A percentile compares a stretch with the other conserved stretches of the same genome.
These are phyloP conservation scores for Acanthisitta chloris DNA, from an alignment of 2,113 vertebrate genomes.

Conservation along the genomic window DNA sequence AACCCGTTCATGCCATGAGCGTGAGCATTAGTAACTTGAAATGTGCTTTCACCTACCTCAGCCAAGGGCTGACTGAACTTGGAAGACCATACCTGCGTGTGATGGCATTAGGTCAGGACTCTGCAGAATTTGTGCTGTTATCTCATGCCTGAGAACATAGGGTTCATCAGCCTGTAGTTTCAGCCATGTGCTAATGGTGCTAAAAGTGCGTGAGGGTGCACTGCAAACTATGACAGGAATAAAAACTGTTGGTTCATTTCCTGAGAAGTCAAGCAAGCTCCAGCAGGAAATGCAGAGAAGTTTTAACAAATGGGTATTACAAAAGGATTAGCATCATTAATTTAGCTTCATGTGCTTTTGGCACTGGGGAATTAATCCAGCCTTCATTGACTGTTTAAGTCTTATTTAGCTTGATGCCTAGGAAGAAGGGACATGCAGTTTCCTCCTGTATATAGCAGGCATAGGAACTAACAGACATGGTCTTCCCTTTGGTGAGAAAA, in stretches of 20 bases:
- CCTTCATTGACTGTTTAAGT: background rate
- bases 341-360: slow-evolving; percentile 5
- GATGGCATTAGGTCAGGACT: background rate
- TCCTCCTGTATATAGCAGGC: background rate
- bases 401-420: background rate
- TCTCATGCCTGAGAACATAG: background rate
- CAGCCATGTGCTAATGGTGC: background rate
- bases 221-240: background rate
- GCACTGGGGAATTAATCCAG: background rate
- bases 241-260: background rate
- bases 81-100: background rate
- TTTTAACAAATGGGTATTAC: background rate
- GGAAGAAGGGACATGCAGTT: background rate
- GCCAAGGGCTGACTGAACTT: background rate
- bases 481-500: background rate
- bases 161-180: background rate
- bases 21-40: background rate
- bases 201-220: background rate
- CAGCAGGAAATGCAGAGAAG: background rate
- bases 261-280: background rate
- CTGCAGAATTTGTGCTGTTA: background rate
- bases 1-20: background rate
- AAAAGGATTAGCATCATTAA: background rate
- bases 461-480: background rate
- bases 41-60: background rate